Evolutionary conservation across 2,113 vertebrate genomes (phyloP).

Genomic region (Chascanopsetta lugubris): DNA sequence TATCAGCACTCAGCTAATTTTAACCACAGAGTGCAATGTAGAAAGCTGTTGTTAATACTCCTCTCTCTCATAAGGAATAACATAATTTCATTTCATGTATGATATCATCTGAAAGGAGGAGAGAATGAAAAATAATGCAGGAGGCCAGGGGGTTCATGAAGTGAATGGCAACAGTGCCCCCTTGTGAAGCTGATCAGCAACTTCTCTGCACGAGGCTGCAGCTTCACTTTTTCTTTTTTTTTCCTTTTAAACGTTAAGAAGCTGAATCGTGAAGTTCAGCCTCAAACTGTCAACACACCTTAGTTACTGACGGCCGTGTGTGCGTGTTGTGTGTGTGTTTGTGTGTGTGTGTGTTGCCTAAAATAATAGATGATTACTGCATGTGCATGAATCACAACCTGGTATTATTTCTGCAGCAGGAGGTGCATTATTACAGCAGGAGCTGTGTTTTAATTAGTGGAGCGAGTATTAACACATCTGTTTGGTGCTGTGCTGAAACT

Average conservation of each 20-base stretch:
- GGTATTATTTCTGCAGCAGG: conserved; percentile 47
- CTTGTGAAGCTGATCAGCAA: conserved; percentile 69
- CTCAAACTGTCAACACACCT: conserved; percentile 55
- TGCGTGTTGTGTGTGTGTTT: no score
- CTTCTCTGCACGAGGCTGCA: conserved; percentile 31
- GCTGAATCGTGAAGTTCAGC: conserved; percentile 44
- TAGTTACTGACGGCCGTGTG: conserved; percentile 31
- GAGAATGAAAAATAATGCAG: conserved; percentile 49
- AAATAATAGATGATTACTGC: conserved; percentile 18
- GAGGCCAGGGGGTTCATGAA: conserved; percentile 27
- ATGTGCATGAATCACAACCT: conserved; percentile 56
- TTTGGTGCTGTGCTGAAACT: conserved; percentile 52
- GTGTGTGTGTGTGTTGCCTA: conserved; percentile 30
- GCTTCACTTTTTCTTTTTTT: conserved; percentile 1
- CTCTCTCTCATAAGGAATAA: conserved; percentile 64
- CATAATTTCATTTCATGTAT: conserved; percentile 72
- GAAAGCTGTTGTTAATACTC: conserved; percentile 62
- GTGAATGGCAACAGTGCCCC: conserved; percentile 80
- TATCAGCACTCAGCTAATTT: conserved; percentile 69
- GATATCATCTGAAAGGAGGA: conserved; percentile 67
- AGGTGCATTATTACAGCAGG: conserved; percentile 58
- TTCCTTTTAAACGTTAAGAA: conserved; percentile 27
- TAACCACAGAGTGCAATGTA: conserved; percentile 56
- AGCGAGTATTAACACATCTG: conserved; percentile 67
- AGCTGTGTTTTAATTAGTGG: conserved; percentile 67